Evolutionary conservation across 2,113 vertebrate genomes (phyloP).

Genomic region (Azemiops feae): DNA sequence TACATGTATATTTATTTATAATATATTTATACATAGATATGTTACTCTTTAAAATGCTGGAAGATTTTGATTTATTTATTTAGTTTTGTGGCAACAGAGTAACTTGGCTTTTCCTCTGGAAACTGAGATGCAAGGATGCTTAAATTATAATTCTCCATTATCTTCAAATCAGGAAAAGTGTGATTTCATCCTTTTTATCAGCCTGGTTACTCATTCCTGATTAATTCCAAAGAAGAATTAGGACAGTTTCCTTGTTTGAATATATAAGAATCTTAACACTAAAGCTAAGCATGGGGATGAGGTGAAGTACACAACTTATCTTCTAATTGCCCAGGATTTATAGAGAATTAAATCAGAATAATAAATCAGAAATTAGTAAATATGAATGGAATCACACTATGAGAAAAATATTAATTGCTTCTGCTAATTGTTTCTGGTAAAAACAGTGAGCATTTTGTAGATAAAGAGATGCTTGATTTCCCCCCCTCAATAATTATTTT

Average conservation of each 20-base stretch:
- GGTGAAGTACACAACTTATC: neutral
- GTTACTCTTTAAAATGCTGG: neutral
- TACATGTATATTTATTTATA: neutral
- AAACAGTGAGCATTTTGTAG: constrained; percentile 21
- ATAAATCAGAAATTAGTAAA: neutral
- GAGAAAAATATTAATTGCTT: neutral
- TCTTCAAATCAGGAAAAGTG: neutral
- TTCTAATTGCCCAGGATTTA: neutral
- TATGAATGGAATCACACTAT: neutral
- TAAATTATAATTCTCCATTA: neutral
- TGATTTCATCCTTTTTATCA: neutral
- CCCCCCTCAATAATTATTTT: constrained; percentile 61
- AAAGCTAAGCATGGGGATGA: neutral
- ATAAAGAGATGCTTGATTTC: constrained; percentile 57
- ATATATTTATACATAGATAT: neutral
- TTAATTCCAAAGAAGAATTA: neutral
- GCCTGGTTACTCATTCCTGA: neutral
- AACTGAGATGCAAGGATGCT: neutral
- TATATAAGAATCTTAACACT: neutral
- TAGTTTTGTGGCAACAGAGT: neutral
- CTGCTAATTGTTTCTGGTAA: neutral
- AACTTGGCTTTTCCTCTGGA: neutral
- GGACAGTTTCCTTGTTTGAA: neutral
- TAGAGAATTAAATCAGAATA: neutral
- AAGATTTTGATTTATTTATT: neutral